Conservation (phyloP, 2,797 vertebrate genomes). For the Astyanax mexicanus region DNA sequence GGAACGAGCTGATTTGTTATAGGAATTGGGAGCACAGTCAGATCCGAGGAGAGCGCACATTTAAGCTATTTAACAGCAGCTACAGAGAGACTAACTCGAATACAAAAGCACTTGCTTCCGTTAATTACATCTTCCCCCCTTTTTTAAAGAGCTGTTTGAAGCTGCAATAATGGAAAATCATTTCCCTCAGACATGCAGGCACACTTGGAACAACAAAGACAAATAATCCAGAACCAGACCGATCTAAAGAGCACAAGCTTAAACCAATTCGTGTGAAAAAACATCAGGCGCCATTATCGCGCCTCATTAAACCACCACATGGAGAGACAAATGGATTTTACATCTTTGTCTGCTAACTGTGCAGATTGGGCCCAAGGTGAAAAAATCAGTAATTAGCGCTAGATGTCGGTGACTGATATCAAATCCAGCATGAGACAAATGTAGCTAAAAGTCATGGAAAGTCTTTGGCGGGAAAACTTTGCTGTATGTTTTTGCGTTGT, state of each 20-base stretch:
- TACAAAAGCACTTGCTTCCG: background rate
- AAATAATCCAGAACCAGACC: background rate
- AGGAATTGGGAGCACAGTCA: background rate
- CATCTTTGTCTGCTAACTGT: background rate
- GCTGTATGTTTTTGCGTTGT: too few relatives aligned
- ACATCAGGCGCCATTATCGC: background rate
- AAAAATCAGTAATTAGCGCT: constrained; percentile 1
- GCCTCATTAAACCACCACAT: constrained; percentile 3
- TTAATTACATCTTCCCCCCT: background rate
- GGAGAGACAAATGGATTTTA: background rate
- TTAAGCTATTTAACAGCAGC: constrained; percentile 1
- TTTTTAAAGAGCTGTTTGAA: background rate
- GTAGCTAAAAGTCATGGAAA: background rate
- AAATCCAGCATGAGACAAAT: background rate
- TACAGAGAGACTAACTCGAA: constrained; percentile 4
- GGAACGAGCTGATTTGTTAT: background rate
- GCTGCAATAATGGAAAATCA: background rate
- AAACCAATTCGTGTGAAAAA: background rate
- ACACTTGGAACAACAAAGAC: background rate
- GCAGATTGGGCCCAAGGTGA: background rate
- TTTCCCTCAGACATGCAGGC: background rate
- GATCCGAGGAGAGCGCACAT: background rate
- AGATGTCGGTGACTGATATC: background rate
- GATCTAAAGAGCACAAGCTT: background rate
- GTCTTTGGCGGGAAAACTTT: background rate